Conservation (phyloP, 2,113 vertebrate species). For the Donacobius atricapilla region DNA sequence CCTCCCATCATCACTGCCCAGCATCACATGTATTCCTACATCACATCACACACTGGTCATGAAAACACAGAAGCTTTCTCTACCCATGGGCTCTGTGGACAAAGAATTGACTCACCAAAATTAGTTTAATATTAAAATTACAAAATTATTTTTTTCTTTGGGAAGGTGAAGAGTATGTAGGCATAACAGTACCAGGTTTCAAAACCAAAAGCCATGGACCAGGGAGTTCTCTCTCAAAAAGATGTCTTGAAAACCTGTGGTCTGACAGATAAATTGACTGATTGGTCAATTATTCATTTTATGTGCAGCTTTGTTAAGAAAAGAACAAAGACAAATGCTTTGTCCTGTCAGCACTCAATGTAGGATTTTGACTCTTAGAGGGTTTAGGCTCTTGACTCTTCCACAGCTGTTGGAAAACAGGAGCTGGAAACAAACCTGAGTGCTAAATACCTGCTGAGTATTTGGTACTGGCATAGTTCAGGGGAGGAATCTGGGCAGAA, state of each 20-base stretch:
- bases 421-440: neutral
- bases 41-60: neutral
- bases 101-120: neutral
- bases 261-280: neutral
- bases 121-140: neutral
- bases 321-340: neutral
- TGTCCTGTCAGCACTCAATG: neutral
- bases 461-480: neutral
- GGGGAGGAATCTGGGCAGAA: conserved; percentile 17
- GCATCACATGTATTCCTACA: neutral
- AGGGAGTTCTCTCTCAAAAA: neutral
- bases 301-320: neutral
- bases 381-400: neutral
- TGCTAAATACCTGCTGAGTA: neutral
- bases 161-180: neutral
- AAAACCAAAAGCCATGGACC: neutral
- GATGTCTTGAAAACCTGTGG: neutral
- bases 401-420: neutral
- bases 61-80: neutral
- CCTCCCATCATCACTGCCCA: neutral
- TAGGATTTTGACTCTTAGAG: neutral
- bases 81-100: neutral
- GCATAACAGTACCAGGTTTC: neutral
- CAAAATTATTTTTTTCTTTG: neutral
- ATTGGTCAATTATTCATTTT: neutral